Evolutionary conservation across 1,140 invertebrate species (phyloP).

Genomic region (Lanistes nyassanus): DNA sequence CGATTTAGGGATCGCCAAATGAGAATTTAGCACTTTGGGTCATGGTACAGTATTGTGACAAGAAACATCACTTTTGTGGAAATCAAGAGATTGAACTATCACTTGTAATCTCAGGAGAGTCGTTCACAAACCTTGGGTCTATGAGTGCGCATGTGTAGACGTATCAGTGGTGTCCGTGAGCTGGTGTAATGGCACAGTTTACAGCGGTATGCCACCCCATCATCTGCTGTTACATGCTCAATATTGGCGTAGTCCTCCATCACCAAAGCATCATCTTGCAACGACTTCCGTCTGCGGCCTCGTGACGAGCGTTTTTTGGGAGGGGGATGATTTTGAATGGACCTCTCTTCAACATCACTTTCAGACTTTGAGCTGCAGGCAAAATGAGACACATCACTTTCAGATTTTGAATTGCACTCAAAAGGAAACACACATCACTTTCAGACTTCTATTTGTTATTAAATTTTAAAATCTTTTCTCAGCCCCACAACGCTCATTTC

Average conservation of each 20-base stretch:
- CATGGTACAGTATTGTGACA: too few relatives aligned
- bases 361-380: conserved; percentile 47
- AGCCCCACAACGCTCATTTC: too few relatives aligned
- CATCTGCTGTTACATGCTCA: conserved; percentile 52
- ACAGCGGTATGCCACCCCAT: conserved; percentile 54
- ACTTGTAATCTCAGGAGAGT: background rate
- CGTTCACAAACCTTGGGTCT: conserved; percentile 30
- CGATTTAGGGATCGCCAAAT: too few relatives aligned
- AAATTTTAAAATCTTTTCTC: too few relatives aligned
- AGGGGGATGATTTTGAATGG: background rate
- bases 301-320: conserved; percentile 37
- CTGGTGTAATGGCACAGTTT: conserved; percentile 64
- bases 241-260: conserved; percentile 54
- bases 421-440: background rate
- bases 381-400: too few relatives aligned
- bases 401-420: too few relatives aligned
- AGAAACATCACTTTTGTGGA: background rate
- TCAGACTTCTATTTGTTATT: too few relatives aligned
- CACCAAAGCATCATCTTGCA: conserved; percentile 37
- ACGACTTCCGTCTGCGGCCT: conserved; percentile 39
- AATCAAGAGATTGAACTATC: background rate
- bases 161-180: conserved; percentile 46
- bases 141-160: conserved; percentile 64
- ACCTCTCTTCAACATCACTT: conserved; percentile 42
- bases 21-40: too few relatives aligned